Percentiles rank a stretch among this genome's conserved stretches.
Conservation (phyloP, 37 sponge, comb jelly and placozoan genomes). For the Agelas oroides region DNA sequence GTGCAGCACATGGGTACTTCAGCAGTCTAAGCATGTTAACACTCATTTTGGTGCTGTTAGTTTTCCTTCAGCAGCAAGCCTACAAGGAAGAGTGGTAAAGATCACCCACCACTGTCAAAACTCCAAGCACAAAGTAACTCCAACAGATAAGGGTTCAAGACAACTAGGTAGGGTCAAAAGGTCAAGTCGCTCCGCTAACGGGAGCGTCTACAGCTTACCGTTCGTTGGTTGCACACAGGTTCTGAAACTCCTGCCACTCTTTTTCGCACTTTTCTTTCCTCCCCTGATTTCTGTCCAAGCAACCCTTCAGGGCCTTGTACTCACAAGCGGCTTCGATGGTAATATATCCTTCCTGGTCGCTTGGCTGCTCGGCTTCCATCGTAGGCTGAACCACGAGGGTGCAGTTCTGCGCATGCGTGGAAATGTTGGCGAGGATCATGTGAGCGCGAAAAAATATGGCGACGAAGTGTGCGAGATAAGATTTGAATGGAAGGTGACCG, state of each 20-base stretch:
- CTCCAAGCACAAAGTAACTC: not conserved
- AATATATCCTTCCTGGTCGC: not conserved
- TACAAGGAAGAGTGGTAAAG: not conserved
- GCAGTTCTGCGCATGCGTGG: slow-evolving; percentile 66
- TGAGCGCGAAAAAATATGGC: slow-evolving; percentile 62
- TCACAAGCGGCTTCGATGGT: slow-evolving; percentile 32
- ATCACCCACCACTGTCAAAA: not conserved
- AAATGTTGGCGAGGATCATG: slow-evolving; percentile 23
- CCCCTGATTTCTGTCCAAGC: slow-evolving; percentile 51
- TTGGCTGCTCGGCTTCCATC: not conserved
- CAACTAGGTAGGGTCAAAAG: too few relatives aligned
- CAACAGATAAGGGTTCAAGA: too few relatives aligned
- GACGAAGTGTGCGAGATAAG: slow-evolving; percentile 18
- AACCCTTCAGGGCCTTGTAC: slow-evolving; percentile 50
- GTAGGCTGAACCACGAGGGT: slow-evolving; percentile 27
- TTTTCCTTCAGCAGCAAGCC: slow-evolving; percentile 41
- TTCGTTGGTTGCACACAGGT: slow-evolving; percentile 40
- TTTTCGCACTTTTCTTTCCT: slow-evolving; percentile 66
- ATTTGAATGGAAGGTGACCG: slow-evolving; percentile 21
- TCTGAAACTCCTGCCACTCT: slow-evolving; percentile 67
- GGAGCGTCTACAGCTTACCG: slow-evolving; percentile 24
- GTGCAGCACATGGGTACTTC: too few relatives aligned
- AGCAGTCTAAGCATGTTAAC: too few relatives aligned
- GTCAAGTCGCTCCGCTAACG: not conserved
- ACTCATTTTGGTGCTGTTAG: slow-evolving; percentile 14